phyloP scores from a whole-genome alignment of 2,797 vertebrate genomes.

The Eulemur coronatus region DNA sequence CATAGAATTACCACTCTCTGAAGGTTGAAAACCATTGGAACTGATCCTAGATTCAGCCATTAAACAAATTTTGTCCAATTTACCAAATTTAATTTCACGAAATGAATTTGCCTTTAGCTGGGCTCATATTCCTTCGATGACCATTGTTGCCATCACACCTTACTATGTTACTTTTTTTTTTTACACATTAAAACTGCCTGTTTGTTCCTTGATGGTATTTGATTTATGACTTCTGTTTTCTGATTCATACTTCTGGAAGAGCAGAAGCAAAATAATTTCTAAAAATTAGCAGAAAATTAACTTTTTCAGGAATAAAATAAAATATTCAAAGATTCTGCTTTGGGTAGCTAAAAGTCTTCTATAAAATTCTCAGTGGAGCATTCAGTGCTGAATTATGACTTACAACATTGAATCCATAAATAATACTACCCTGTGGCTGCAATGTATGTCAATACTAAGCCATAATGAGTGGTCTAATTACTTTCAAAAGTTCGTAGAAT shows the following conservation, averaged over 20 bases:
- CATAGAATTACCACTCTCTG: not conserved
- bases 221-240: constrained; percentile 19
- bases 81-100: not conserved
- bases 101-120: not conserved
- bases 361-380: not conserved
- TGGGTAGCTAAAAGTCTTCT: not conserved
- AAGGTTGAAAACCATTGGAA: not conserved
- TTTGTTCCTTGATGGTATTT: not conserved
- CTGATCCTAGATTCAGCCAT: not conserved
- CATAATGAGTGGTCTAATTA: not conserved
- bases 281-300: not conserved
- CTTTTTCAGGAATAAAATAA: not conserved
- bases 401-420: not conserved
- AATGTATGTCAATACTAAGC: not conserved
- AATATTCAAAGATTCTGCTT: not conserved
- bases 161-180: not conserved
- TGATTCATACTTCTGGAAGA: not conserved
- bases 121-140: not conserved
- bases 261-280: not conserved
- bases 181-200: not conserved
- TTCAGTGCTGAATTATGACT: not conserved
- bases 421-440: not conserved
- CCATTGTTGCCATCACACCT: not conserved
- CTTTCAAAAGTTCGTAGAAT: not conserved
- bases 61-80: not conserved